Base-by-base conservation (phyloP, 1,140 invertebrate species). In the Agrilus planipennis region DNA sequence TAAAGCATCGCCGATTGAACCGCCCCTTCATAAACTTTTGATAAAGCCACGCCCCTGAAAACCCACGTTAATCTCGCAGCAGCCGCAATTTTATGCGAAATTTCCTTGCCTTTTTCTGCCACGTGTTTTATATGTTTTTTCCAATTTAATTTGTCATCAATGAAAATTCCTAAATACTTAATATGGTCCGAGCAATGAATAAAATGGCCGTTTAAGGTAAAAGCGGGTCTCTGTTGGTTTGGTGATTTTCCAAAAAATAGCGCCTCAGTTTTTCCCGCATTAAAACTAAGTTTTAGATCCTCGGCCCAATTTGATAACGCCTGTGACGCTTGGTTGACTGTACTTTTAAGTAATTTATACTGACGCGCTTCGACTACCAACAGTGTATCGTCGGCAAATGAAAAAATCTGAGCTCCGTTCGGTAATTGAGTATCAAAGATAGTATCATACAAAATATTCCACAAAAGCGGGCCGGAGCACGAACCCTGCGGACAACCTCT, bases 401-500 rank as follows among this genome's bases (percentile, higher is more conserved):
- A 12, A 6, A 21, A 17, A 5, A 36, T 19, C 17, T 5, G 4
- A 14, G 10, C 11, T 18, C 34, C 34, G 7, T 36, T 18, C 18
- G 34, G 34, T 21, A 36, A 14, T 14, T 36, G 11, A 11, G 7
- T 14, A 4, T 19, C 18, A 18, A 53, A 35, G 0, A 52, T 15
- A 0, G 27, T 41, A 22, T 55, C 50, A 32, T 56, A 53, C 14
- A 50, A 36, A 1, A 53, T 16, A 12, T 48, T 56, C 50, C 53
- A 55, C 12, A 41, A 47, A 0, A 27, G 25, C 0, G 57, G 54
- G 0, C 53, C 53, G 2, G 52, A 43, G 2, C 56, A 46, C 0
- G 54, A 57, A 1, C 54, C 57, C 31, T 57, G 53, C 4, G 57
- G 57, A 10, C 55, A 54, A 10, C 57, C 53, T 7, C 44, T 29